A percentile compares a stretch with the other conserved stretches of the same genome.
Evolutionary conservation across 1,140 invertebrate species (phyloP).

Genomic region (Radopholus similis): DNA sequence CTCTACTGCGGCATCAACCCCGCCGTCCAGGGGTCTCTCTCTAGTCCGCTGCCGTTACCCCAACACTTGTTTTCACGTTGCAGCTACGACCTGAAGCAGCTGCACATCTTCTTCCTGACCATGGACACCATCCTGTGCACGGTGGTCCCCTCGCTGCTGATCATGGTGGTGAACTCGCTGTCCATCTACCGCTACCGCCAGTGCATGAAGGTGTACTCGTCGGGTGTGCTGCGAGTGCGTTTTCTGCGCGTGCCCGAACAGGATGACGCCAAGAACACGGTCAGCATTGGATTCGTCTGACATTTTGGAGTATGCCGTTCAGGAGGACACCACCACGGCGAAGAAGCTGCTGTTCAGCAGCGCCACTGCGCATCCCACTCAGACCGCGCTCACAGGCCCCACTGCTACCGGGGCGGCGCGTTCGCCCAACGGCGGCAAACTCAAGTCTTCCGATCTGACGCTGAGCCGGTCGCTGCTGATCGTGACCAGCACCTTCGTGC

Average conservation of each 20-base stretch:
- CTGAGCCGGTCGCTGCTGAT: slow-evolving; percentile 55
- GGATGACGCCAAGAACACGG: slow-evolving; percentile 26
- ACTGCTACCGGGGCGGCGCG: slow-evolving; percentile 18
- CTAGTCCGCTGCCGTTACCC: not conserved
- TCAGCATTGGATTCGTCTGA: slow-evolving; percentile 13
- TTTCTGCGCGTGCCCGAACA: slow-evolving; percentile 45
- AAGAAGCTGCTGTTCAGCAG: slow-evolving; percentile 46
- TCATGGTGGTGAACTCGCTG: slow-evolving; percentile 55
- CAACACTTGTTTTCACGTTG: slow-evolving; percentile 2
- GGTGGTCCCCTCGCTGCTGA: slow-evolving; percentile 52
- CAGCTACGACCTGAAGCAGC: slow-evolving; percentile 45
- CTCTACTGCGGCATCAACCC: slow-evolving; percentile 47
- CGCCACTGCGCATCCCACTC: slow-evolving; percentile 5
- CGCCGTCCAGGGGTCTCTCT: slow-evolving; percentile 29
- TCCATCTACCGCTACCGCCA: slow-evolving; percentile 55
- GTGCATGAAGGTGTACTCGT: slow-evolving; percentile 59
- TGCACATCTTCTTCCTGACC: slow-evolving; percentile 54
- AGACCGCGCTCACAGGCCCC: not conserved
- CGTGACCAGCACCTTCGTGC: slow-evolving; percentile 58
- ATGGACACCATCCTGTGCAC: slow-evolving; percentile 58
- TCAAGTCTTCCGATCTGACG: slow-evolving; percentile 55
- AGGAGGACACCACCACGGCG: slow-evolving; percentile 50
- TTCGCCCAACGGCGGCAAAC: slow-evolving; percentile 44
- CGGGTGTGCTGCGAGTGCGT: slow-evolving; percentile 54
- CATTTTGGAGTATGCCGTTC: slow-evolving; percentile 7